Evolutionary conservation across 2,888 invertebrate genomes (phyloP), one percentile per base, ranked within the genome.

Genomic region (Oxytorus armatus): DNA sequence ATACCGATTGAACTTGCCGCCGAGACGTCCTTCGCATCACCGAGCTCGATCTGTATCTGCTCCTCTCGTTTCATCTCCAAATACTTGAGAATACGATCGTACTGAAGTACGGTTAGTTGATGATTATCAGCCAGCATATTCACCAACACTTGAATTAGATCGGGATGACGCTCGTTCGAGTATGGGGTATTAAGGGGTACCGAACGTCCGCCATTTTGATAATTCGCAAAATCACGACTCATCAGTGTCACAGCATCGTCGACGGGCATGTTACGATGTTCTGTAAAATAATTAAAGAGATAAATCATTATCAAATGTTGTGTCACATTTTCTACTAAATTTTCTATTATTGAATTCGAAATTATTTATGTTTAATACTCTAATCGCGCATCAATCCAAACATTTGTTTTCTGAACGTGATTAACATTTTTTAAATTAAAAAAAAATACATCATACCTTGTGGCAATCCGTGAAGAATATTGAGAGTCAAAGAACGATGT

Each of bases 201-300:
- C 66, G 94, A 92, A 90, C 93, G 93, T 76, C 93, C 92, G 18
- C 93, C 93, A 73, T 93, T 92, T 91, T 94, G 93, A 88, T 95
- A 95, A 85, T 91, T 93, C 25, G 94, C 93, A 88, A 95, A 95
- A 87, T 97, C 96, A 0, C 95, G 94, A 7, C 95, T 94, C 33
- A 98, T 93, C 81, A 98, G 93, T 83, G 94, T 94, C 77, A 98
- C 93, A 0, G 98, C 97, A 92, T 98, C 98, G 73, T 98, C 98
- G 44, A 98, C 90, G 0, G 98, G 98, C 97, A 98, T 98, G 92
- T 98, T 98, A 85, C 98, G 95, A 92, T 98, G 98, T 90, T 98
- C 98, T 95, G 93, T 14, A 16, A 68, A 14, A 5, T 29, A 18
- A 21, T 5, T 36, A n/a, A n/a, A n/a, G n/a, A n/a, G n/a, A n/a